Base-by-base conservation (phyloP, 2,113 vertebrate species). In the Silurus meridionalis region DNA sequence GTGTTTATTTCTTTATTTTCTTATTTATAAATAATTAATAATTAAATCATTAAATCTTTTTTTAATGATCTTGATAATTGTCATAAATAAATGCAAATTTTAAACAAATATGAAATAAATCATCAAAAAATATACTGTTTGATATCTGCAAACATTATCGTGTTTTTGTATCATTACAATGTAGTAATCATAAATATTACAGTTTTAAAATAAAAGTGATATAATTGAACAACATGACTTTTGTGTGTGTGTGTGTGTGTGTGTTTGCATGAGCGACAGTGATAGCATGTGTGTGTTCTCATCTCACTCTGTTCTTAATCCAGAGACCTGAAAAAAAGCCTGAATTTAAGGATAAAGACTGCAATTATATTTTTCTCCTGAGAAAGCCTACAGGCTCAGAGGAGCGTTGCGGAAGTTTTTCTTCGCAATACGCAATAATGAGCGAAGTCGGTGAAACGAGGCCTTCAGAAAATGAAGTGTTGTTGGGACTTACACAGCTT, bases 351-450 rank as follows among this genome's bases (percentile, higher is more conserved):
- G 37, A 60, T 81, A 81, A 61, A 63, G 37, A 21, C 60, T 6
- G 10, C 58, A 23, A 63, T 81, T 48, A 77, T 53, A 53, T 77
- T 63, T 81, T 81, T 81, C 46, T 63, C 80, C 37, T 48, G 80
- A 23, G 58, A 63, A 81, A 50, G 58, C 15, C 80, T 64, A 48
- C 58, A 81, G 58, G 46, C 8, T 46, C 6, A 17, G 21, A 46
- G 3, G 25, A 14, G 19, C 15, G 10, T 50, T 10, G 25, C 10
- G n/a, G 57, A 25, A 13, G 10, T 75, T 52, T 71, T 77, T 25
- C 52, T 77, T 14, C 23, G 3, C 55, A 77, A 77, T 25, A 55
- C 50, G 6, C 74, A n/a, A 25, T 13, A 77, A n/a, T 75, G 72
- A 52, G 48, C 13, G 72, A 75, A 52, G 21, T 53, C 50, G 0